Percentiles rank a stretch among this genome's conserved stretches.
These are phyloP conservation scores for Anaspis maculata DNA, from an alignment of 2,888 invertebrate genomes.

Conservation along the genomic window DNA sequence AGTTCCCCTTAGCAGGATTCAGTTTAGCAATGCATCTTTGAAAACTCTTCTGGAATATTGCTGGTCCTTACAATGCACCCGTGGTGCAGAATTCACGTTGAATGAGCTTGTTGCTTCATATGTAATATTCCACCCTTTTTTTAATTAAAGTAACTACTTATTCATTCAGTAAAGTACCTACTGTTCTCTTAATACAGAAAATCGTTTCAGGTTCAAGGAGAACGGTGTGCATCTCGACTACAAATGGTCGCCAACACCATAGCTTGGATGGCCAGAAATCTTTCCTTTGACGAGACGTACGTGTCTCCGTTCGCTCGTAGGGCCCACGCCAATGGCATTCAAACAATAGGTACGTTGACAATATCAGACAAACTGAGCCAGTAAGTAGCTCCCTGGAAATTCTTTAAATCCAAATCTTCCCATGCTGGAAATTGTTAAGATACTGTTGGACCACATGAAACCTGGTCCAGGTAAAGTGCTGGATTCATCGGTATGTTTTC, in stretches of 20 bases:
- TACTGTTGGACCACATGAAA: no score
- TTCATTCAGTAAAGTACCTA: not conserved
- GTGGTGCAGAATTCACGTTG: no score
- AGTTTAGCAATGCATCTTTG: no score
- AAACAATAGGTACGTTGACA: slow-evolving; percentile 69
- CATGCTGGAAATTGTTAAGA: no score
- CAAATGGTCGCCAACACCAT: slow-evolving; percentile 91
- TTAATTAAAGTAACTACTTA: not conserved
- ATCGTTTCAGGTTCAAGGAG: slow-evolving; percentile 51
- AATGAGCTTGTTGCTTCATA: not conserved
- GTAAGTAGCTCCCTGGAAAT: no score
- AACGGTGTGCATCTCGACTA: slow-evolving; percentile 63
- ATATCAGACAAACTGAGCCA: no score
- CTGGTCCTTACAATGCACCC: not conserved
- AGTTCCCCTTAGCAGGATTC: no score
- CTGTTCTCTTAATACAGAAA: not conserved
- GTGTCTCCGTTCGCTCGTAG: slow-evolving; percentile 93
- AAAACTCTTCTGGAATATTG: not conserved
- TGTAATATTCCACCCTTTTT: not conserved
- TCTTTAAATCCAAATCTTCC: no score
- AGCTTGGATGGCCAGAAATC: slow-evolving; percentile 88
- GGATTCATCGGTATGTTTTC: no score
- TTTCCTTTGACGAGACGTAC: slow-evolving; percentile 90
- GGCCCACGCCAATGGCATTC: slow-evolving; percentile 87
- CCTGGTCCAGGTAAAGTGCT: no score